Evolutionary conservation across 2,797 vertebrate genomes (phyloP), one percentile per base, ranked within the genome.

Genomic region (Melanogrammus aeglefinus): DNA sequence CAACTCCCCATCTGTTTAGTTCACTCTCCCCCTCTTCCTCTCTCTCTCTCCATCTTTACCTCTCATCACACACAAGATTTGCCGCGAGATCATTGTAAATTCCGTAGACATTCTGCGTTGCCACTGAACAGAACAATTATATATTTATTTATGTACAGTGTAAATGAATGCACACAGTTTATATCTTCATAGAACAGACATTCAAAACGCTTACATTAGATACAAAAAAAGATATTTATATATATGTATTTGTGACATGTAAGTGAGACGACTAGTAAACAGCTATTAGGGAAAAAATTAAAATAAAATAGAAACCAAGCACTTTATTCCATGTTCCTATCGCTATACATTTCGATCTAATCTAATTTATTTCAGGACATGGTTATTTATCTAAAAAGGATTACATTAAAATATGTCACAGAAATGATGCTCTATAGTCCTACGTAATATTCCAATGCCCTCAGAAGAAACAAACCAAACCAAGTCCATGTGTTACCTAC

Each of bases 61-160:
- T 2, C 35, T 36, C 84, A 82, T 85, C 83, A 86, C 83, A 24
- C n/a, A 86, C 83, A 27, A 27, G 35, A 75, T 87, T 89, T 78
- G 78, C 82, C 79, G 87, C 80, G 86, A 81, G 88, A 82, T 87
- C 83, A 83, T 73, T 84, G 78, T 86, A 75, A 24, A 86, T 83
- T 82, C 91, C 82, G 73, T 77, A 76, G 87, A 88, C 87, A 90
- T 79, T 93, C 88, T 91, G 89, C 90, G 86, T 88, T 87, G 81
- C 86, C 91, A 92, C 89, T 87, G 91, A 89, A 91, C 91, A 93
- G 90, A 92, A 91, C 88, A 92, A 86, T 93, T 91, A 93, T 92
- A 94, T 93, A 93, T 93, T 90, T 92, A 93, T 93, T 89, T 95
- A 93, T 94, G 90, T 94, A 94, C 92, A 93, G 90, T 93, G 87